Conservation (phyloP, 37 sponge, comb jelly and placozoan genomes). For the Aplysina aerophoba region DNA sequence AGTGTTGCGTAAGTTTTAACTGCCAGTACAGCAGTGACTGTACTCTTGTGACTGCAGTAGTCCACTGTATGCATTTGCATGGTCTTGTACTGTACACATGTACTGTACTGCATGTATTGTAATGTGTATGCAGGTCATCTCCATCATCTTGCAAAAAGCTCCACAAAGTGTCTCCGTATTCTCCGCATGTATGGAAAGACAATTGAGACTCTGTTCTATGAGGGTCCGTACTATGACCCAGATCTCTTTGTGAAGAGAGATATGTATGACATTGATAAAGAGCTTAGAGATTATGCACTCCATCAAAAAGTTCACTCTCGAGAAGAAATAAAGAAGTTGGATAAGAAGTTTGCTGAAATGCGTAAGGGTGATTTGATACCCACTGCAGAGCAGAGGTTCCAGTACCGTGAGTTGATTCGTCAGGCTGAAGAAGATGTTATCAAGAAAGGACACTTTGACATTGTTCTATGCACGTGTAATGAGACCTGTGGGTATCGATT, state of each 20-base stretch:
- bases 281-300: constrained; percentile 21
- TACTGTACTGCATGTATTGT: too few relatives aligned
- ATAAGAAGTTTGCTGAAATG: too few relatives aligned
- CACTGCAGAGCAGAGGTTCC: too few relatives aligned
- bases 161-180: constrained; percentile 23
- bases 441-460: neutral
- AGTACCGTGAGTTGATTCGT: too few relatives aligned
- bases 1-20: constrained; percentile 67
- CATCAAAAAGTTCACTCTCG: constrained; percentile 35
- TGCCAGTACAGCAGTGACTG: too few relatives aligned
- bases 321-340: too few relatives aligned
- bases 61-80: neutral
- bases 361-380: too few relatives aligned
- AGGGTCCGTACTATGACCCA: constrained; percentile 37
- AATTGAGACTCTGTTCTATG: constrained; percentile 38
- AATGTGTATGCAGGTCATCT: neutral
- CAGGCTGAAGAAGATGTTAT: too few relatives aligned
- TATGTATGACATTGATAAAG: constrained; percentile 27
- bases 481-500: constrained; percentile 50
- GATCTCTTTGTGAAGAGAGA: constrained; percentile 12
- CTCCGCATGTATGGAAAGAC: constrained; percentile 54
- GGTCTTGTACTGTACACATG: neutral
- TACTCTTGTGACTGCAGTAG: too few relatives aligned
- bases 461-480: constrained; percentile 64
- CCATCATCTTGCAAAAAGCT: constrained; percentile 16